Conservation (phyloP, 92 coral and sea anemone species). For the Epizoanthus rinbou region DNA sequence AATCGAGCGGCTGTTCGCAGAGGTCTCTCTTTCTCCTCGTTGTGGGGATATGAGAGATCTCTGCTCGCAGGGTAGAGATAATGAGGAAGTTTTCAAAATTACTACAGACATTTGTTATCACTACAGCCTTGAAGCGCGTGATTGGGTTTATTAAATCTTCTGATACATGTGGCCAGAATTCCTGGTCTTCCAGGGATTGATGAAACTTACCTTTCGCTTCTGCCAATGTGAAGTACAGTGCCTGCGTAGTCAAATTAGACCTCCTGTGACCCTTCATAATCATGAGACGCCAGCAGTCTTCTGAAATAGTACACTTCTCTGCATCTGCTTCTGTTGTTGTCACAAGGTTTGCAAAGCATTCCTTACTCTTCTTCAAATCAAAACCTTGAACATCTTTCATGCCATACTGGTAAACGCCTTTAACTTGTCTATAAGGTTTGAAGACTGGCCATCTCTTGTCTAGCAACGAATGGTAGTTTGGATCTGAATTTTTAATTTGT, state of each 20-base stretch:
- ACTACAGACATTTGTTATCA: too few species aligned
- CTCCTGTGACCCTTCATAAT: neutral
- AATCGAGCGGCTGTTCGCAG: too few species aligned
- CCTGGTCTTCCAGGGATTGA: too few species aligned
- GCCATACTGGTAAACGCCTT: neutral
- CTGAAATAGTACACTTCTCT: slow-evolving; percentile 24
- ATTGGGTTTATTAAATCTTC: too few species aligned
- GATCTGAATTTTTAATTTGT: neutral
- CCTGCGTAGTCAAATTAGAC: slow-evolving; percentile 6
- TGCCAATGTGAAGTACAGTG: slow-evolving; percentile 13
- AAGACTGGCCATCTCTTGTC: slow-evolving; percentile 12
- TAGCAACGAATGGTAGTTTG: slow-evolving; percentile 11
- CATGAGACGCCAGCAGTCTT: slow-evolving; percentile 28
- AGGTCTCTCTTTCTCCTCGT: too few species aligned
- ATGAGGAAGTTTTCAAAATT: too few species aligned
- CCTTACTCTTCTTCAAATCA: neutral
- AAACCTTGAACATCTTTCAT: neutral
- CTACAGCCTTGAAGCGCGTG: too few species aligned
- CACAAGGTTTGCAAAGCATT: slow-evolving; percentile 36
- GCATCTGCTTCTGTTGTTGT: slow-evolving; percentile 20
- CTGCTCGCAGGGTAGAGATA: too few species aligned
- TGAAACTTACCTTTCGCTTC: slow-evolving; percentile 27
- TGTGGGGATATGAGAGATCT: too few species aligned
- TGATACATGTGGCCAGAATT: too few species aligned
- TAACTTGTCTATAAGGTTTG: slow-evolving; percentile 6